phyloP scores from a whole-genome alignment of 2,888 invertebrate species.

The Diarsia brunnea region DNA sequence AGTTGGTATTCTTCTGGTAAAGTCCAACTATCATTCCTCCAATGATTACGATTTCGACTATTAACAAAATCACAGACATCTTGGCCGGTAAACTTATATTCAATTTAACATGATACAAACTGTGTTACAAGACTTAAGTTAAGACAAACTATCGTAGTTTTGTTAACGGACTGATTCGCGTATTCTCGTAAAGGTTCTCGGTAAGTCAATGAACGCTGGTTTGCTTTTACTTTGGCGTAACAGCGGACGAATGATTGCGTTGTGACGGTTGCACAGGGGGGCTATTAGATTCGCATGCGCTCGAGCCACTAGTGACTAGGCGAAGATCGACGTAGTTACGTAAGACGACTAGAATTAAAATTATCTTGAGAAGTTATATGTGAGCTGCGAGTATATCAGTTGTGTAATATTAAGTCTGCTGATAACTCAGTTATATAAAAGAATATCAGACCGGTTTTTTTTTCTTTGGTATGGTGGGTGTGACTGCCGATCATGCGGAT shows the following conservation, averaged over 20 bases:
- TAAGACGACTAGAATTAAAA: constrained; percentile 13
- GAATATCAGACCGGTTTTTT: neutral
- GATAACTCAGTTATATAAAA: neutral
- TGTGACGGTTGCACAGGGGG: constrained; percentile 60
- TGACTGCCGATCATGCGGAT: too few species aligned
- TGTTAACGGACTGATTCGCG: constrained; percentile 41
- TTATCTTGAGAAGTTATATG: constrained; percentile 14
- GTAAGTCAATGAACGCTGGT: constrained; percentile 66
- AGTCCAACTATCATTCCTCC: constrained; percentile 78
- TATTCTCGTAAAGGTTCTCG: constrained; percentile 48
- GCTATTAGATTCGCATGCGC: constrained; percentile 49
- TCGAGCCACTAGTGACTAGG: constrained; percentile 1
- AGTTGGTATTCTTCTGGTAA: constrained; percentile 85
- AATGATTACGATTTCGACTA: constrained; percentile 73
- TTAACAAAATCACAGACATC: constrained; percentile 72
- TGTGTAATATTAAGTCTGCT: neutral
- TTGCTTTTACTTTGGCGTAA: constrained; percentile 72
- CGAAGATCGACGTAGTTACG: constrained; percentile 40
- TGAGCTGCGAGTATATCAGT: neutral
- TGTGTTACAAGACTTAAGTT: constrained; percentile 10
- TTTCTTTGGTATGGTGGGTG: too few species aligned
- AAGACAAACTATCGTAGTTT: constrained; percentile 4
- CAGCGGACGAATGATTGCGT: constrained; percentile 67
- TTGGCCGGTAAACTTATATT: constrained; percentile 39
- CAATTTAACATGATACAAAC: constrained; percentile 30